Evolutionary conservation across 2,888 invertebrate species (phyloP), one percentile per base, ranked within the genome.

Genomic region (Bembecia ichneumoniformis): DNA sequence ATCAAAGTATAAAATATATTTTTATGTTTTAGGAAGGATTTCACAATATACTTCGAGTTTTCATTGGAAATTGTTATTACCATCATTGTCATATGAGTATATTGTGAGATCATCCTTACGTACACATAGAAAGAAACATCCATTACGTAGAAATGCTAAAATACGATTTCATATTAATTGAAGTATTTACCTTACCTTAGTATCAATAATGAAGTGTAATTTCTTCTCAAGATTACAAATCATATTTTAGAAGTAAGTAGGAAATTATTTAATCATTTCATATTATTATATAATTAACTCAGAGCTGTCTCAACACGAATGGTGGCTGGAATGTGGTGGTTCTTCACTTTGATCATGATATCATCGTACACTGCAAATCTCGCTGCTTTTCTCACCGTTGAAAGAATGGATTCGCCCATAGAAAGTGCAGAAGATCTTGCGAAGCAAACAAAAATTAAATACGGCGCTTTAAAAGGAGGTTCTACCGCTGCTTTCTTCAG

Each of bases 341-440:
- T 97, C 80, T 97, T 97, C 80, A 96, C 96, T 0, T 84, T 97
- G 47, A 97, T 97, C 64, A 96, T 98, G 95, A 96, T 97, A 60
- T 96, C 97, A 0, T 97, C 97, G 5, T 98, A 98, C 79, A 98
- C 98, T 15, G 98, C 97, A 49, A 98, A 98, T 82, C 86, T 98
- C 64, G 97, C 97, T 46, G 97, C 97, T 7, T 97, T 97, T 72
- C 87, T 98, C 3, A 97, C 98, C 0, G 95, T 96, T 13, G 96
- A 96, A 68, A 88, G 96, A 61, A 96, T 97, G 95, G 96, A 96
- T 62, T 94, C 95, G 9, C 96, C 98, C 1, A 98, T 99, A 51
- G 96, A 97, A 73, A 95, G 94, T 65, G 97, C 96, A 0, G 98
- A 98, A 68, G 98, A 98, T 77, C 89, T 99, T 48, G 96, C 97